A percentile compares a stretch with the other conserved stretches of the same genome.
These are phyloP conservation scores for Polietes domitor DNA, from an alignment of 2,888 invertebrate species.

Conservation along the genomic window DNA sequence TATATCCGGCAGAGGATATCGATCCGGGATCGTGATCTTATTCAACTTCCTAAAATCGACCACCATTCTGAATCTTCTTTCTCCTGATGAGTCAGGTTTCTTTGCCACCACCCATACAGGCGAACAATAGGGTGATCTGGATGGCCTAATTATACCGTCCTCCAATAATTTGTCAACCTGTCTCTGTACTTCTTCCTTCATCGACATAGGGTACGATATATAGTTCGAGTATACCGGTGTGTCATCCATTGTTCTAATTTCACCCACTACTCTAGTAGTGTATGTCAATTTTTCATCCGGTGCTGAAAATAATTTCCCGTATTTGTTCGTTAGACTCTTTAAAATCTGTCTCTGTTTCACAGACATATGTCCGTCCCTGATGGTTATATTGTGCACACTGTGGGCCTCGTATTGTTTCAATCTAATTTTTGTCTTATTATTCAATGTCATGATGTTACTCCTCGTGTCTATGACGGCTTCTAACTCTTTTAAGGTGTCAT, in stretches of 20 bases:
- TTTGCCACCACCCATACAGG: slow-evolving; percentile 41
- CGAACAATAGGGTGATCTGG: slow-evolving; percentile 30
- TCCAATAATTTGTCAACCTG: slow-evolving; percentile 16
- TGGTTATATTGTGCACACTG: slow-evolving; percentile 32
- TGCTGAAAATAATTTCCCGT: slow-evolving; percentile 11
- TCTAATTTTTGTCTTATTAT: slow-evolving; percentile 29
- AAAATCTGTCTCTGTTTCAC: slow-evolving; percentile 18
- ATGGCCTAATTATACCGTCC: slow-evolving; percentile 26
- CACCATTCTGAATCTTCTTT: slow-evolving; percentile 33
- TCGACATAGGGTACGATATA: slow-evolving; percentile 20
- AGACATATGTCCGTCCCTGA: slow-evolving; percentile 15
- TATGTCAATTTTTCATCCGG: slow-evolving; percentile 31
- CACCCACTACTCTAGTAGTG: slow-evolving; percentile 22
- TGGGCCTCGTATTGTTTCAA: slow-evolving; percentile 36
- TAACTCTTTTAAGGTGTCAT: slow-evolving; percentile 32
- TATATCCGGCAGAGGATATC: slow-evolving; percentile 31
- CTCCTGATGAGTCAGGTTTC: slow-evolving; percentile 33
- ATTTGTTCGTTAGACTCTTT: slow-evolving; percentile 7
- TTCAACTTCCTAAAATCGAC: slow-evolving; percentile 36
- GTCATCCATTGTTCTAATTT: slow-evolving; percentile 7
- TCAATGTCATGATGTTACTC: slow-evolving; percentile 38
- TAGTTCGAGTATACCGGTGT: slow-evolving; percentile 8
- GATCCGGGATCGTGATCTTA: slow-evolving; percentile 29
- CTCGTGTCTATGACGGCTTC: slow-evolving; percentile 43
- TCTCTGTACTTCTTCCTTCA: slow-evolving; percentile 26